Conservation (phyloP, 2,888 invertebrate species). For the Trichacis sp. region DNA sequence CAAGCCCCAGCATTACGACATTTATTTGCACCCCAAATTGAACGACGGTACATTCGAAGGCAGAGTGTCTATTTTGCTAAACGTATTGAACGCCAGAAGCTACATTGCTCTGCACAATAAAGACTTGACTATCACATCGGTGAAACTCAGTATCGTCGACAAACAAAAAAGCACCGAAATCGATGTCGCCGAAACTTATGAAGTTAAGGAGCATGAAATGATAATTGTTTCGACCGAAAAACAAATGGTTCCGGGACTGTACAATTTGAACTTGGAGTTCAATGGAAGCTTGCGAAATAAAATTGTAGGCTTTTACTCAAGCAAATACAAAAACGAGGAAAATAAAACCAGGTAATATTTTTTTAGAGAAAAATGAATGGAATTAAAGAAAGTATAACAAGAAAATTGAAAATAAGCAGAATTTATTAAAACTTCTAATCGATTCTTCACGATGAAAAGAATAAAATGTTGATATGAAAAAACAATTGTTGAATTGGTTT, state of each 20-base stretch:
- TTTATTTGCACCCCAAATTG: constrained; percentile 76
- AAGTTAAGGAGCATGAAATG: constrained; percentile 54
- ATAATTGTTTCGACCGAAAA: constrained; percentile 53
- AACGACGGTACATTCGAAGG: constrained; percentile 74
- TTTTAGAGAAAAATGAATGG: not conserved
- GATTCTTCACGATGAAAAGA: too few species aligned
- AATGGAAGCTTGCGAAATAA: constrained; percentile 71
- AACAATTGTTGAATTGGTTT: too few species aligned
- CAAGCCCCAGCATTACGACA: constrained; percentile 75
- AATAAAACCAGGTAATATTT: constrained; percentile 59
- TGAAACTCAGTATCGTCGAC: constrained; percentile 60
- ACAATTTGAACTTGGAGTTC: constrained; percentile 70
- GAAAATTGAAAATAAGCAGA: too few species aligned
- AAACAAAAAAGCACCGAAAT: constrained; percentile 45
- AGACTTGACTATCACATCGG: constrained; percentile 69
- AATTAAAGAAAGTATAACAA: not conserved
- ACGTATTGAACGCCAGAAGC: constrained; percentile 66
- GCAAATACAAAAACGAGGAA: constrained; percentile 69
- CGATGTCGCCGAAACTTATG: constrained; percentile 48
- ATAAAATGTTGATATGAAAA: too few species aligned
- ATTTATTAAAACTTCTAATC: too few species aligned
- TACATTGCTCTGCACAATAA: constrained; percentile 71
- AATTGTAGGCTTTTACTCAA: constrained; percentile 75
- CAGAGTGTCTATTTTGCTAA: constrained; percentile 71
- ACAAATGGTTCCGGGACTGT: constrained; percentile 60